phyloP scores from a whole-genome alignment of 2,888 invertebrate genomes.

The Stegana nigrithorax region DNA sequence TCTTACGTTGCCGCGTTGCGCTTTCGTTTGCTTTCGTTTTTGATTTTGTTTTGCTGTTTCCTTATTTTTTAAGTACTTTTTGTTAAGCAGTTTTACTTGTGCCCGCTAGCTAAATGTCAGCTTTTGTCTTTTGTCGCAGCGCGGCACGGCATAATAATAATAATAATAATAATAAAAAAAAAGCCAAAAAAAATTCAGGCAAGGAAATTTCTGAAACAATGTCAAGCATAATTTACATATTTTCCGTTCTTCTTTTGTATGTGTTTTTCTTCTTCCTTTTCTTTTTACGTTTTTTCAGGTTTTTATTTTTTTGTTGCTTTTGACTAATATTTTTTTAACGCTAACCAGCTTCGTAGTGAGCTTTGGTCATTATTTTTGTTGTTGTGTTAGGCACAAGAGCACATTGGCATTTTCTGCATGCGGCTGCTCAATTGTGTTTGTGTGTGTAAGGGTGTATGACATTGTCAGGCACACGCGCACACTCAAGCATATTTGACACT shows the following conservation, averaged over 20 bases:
- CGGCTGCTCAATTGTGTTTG: no score
- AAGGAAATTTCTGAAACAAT: slow-evolving; percentile 49
- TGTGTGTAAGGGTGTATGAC: no score
- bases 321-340: no score
- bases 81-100: slow-evolving; percentile 41
- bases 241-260: neutral
- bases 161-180: no score
- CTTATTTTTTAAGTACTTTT: slow-evolving; percentile 16
- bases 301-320: no score
- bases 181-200: slow-evolving; percentile 48
- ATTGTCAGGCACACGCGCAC: slow-evolving; percentile 50
- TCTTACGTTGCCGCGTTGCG: neutral
- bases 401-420: no score
- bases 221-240: slow-evolving; percentile 59
- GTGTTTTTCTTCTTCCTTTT: neutral
- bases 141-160: neutral
- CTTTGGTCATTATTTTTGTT: slow-evolving; percentile 55
- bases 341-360: slow-evolving; percentile 15
- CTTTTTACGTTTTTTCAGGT: slow-evolving; percentile 17
- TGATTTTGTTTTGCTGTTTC: slow-evolving; percentile 19
- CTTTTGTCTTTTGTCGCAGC: slow-evolving; percentile 53
- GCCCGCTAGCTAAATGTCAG: slow-evolving; percentile 56
- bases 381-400: slow-evolving; percentile 34
- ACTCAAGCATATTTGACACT: slow-evolving; percentile 53
- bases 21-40: neutral